These are phyloP conservation scores for Rhyzopertha dominica DNA, from an alignment of 1,140 invertebrate species.

Conservation along the genomic window DNA sequence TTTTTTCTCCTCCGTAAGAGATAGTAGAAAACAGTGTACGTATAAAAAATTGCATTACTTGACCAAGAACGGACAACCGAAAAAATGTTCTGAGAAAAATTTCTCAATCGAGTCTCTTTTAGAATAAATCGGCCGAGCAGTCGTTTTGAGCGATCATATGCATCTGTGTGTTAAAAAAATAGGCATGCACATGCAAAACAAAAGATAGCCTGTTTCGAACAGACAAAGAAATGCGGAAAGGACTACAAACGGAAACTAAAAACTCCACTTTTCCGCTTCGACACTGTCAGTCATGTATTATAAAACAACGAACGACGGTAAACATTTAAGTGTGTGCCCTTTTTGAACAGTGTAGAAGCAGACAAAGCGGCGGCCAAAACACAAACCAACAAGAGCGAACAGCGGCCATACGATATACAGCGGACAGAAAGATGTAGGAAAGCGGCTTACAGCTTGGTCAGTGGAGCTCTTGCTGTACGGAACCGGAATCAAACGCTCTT, in stretches of 20 bases:
- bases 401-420: constrained; percentile 42
- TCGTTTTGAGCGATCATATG: constrained; percentile 47
- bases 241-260: constrained; percentile 20
- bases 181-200: constrained; percentile 37
- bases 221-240: constrained; percentile 30
- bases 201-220: constrained; percentile 23
- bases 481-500: constrained; percentile 98
- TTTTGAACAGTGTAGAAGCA: constrained; percentile 35
- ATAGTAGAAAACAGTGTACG: no score
- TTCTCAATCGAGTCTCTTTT: constrained; percentile 9
- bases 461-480: constrained; percentile 99
- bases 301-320: constrained; percentile 5
- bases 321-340: constrained; percentile 20
- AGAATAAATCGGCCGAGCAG: constrained; percentile 33
- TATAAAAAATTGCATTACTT: no score
- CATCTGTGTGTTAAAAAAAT: constrained; percentile 41
- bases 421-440: constrained; percentile 50
- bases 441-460: constrained; percentile 96
- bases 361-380: constrained; percentile 33
- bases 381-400: constrained; percentile 42
- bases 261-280: constrained; percentile 33
- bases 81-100: no score
- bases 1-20: no score
- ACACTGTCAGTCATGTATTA: constrained; percentile 18
- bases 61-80: no score